phyloP scores from a whole-genome alignment of 2,888 invertebrate species.

The Mystacides longicornis region DNA sequence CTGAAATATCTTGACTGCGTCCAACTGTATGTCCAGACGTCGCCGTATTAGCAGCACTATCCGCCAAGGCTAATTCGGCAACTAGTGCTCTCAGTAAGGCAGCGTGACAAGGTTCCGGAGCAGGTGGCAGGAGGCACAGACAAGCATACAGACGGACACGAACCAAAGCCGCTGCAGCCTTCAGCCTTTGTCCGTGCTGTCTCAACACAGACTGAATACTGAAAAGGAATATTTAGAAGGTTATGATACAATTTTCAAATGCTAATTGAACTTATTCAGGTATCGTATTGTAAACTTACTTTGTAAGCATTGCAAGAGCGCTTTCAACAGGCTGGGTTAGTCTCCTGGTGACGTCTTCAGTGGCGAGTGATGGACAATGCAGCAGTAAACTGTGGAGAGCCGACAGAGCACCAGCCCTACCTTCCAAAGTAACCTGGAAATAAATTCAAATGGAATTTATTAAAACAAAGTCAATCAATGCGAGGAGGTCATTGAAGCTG shows the following conservation, averaged over 20 bases:
- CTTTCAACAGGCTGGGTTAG: conserved; percentile 86
- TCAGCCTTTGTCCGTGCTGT: conserved; percentile 84
- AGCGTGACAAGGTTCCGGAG: conserved; percentile 79
- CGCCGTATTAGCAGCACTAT: conserved; percentile 87
- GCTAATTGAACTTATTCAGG: no score
- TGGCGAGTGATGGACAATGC: conserved; percentile 84
- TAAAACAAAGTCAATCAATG: no score
- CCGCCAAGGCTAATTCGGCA: conserved; percentile 90
- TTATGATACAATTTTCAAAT: neutral
- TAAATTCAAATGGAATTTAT: no score
- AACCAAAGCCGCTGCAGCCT: conserved; percentile 91
- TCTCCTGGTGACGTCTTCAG: conserved; percentile 86
- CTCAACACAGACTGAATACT: conserved; percentile 81
- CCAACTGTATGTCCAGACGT: conserved; percentile 64
- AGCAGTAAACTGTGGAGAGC: conserved; percentile 90
- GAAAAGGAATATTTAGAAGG: conserved; percentile 29
- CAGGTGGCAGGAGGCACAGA: conserved; percentile 66
- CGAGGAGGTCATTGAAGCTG: no score
- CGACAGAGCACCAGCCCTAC: conserved; percentile 90
- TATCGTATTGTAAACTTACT: conserved; percentile 70
- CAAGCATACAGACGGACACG: conserved; percentile 74
- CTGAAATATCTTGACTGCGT: conserved; percentile 64
- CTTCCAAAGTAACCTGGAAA: conserved; percentile 79
- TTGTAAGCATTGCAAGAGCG: conserved; percentile 88
- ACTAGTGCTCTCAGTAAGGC: conserved; percentile 85